Evolutionary conservation across 2,888 invertebrate species (phyloP).

Genomic region (Lycaena phlaeas): DNA sequence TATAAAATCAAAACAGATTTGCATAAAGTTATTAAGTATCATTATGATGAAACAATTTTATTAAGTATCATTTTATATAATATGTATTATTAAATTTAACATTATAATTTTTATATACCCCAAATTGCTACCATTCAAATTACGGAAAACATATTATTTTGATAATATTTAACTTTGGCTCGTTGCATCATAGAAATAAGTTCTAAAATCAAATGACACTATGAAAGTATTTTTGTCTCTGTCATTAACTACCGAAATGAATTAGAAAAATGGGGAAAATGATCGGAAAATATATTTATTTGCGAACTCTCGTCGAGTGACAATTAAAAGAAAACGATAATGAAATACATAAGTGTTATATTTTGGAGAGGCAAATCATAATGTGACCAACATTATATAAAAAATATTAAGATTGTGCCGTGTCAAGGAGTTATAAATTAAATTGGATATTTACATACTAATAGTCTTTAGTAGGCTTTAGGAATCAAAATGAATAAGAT

Average conservation of each 20-base stretch:
- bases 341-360: slow-evolving; percentile 12
- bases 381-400: neutral
- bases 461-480: neutral
- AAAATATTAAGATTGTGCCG: neutral
- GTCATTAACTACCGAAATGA: neutral
- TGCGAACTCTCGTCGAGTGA: slow-evolving; percentile 16
- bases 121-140: no score
- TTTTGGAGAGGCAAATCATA: neutral
- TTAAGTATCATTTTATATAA: no score
- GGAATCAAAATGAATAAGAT: slow-evolving; percentile 20
- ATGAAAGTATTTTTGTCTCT: slow-evolving; percentile 10
- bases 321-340: no score
- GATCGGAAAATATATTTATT: slow-evolving; percentile 25
- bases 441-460: slow-evolving; percentile 18
- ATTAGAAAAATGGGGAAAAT: slow-evolving; percentile 22
- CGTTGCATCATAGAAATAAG: no score
- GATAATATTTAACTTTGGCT: no score
- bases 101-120: no score
- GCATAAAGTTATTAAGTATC: no score
- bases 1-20: no score
- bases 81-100: no score
- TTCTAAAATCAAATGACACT: no score
- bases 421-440: slow-evolving; percentile 18
- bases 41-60: no score
- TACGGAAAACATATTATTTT: no score